Conservation (phyloP, 2,888 invertebrate species). For the Agrotis puta region DNA sequence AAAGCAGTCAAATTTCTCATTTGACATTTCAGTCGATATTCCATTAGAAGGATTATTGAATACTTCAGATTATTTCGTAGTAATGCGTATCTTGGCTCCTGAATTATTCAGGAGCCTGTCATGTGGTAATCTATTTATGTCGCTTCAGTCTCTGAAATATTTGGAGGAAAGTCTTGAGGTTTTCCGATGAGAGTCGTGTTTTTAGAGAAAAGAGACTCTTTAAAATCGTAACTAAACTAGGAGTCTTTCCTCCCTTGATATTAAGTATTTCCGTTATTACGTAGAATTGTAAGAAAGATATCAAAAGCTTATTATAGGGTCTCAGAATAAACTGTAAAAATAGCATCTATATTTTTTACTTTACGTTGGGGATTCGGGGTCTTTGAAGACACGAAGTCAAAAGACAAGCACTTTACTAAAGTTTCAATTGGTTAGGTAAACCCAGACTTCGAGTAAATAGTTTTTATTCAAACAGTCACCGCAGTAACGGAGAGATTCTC, state of each 20-base stretch:
- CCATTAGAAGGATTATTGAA: conserved; percentile 55
- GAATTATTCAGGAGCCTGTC: conserved; percentile 67
- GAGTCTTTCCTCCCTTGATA: background rate
- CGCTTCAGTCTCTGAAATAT: conserved; percentile 15
- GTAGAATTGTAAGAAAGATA: background rate
- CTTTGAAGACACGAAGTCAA: conserved; percentile 1
- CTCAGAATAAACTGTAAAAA: background rate
- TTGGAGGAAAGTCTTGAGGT: conserved; percentile 16
- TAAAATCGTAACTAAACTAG: background rate
- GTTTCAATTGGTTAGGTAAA: conserved; percentile 16
- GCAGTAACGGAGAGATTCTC: conserved; percentile 2
- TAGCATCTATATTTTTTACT: background rate
- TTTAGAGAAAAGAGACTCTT: background rate
- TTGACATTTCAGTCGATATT: conserved; percentile 48
- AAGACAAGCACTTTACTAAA: conserved; percentile 2
- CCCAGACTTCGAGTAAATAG: conserved; percentile 30
- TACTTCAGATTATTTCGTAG: conserved; percentile 51
- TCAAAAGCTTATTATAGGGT: conserved; percentile 1
- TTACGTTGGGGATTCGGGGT: too few relatives aligned
- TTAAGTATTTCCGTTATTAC: background rate
- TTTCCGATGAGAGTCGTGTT: background rate
- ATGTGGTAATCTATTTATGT: conserved; percentile 43
- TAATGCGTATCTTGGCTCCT: conserved; percentile 53
- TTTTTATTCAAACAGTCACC: conserved; percentile 16
- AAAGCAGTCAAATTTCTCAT: conserved; percentile 32